Base-by-base conservation (phyloP, 2,797 vertebrate species). In the Nannoperca australis region DNA sequence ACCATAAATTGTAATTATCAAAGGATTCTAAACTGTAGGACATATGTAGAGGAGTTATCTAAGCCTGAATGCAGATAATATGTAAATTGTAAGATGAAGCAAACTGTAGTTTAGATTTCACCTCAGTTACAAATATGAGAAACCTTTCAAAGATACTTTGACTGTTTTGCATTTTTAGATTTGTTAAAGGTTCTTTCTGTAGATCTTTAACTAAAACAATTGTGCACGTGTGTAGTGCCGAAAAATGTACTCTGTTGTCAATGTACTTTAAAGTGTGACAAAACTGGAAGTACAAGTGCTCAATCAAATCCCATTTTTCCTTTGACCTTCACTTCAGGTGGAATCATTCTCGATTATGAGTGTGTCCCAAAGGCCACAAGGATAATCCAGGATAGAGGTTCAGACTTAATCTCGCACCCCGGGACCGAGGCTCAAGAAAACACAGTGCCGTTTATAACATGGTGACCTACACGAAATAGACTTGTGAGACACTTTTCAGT, bases 311-410 rank as follows among this genome's bases (percentile, higher is more conserved):
- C 70, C 58, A 11, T 85, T 82, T 86, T 83, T 44, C 24, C 38
- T 82, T 82, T 77, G 87, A 93, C 88, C 91, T 89, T 88, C 78
- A 73, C 78, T 81, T 89, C 85, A 89, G 83, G 87, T 92, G 83
- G 75, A 85, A 61, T 84, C 76, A 60, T 82, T 82, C 65, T 63
- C 24, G 44, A 89, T 91, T 87, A 85, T 55, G 51, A 87, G 71
- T 44, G 36, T 67, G 70, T 88, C 86, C 84, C 80, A 86, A 78
- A 88, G 73, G 79, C 86, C 69, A 55, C 47, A 27, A 75, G 88
- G 87, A 92, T 93, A 90, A 92, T 92, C 91, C 88, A 88, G 86
- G 85, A 87, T 86, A 61, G 81, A 83, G 79, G 77, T 84, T 85
- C 82, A 80, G 83, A 68, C 81, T 84, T 91, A 89, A 90, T 88